Base-by-base conservation (phyloP, 2,797 vertebrate genomes). In the Malurus splendens region DNA sequence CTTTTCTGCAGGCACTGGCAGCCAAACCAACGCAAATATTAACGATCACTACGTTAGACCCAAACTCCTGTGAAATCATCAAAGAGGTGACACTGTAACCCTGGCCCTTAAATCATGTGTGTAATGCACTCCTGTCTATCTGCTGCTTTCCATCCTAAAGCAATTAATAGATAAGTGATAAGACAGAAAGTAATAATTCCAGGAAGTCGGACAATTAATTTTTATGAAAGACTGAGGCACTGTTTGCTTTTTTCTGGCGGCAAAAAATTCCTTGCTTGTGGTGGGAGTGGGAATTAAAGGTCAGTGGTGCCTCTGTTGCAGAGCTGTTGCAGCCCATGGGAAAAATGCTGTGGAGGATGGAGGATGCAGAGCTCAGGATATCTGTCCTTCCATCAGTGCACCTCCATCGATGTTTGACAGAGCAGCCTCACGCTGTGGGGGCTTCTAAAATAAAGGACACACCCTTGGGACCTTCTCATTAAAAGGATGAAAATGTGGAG, bases 131-230 rank as follows among this genome's bases (percentile, higher is more conserved):
- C 59, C 77, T 55, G 68, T 19, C 91, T 84, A 36, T 76, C 87
- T 90, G 83, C 88, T 87, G 55, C 94, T 67, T 89, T 94, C 94
- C 92, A 95, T 88, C 96, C 96, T 93, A 94, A 95, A 70, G 93
- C 94, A 97, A 97, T 97, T 96, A 95, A 97, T 95, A 96, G 96
- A 96, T 95, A 96, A 95, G 93, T 52, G 86, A 74, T 83, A 83
- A 67, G 79, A 81, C 27, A 78, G 96, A 96, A 97, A 87, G 94
- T 93, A 92, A 74, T 90, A 94, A 97, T 97, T 96, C 96, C 96
- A 96, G 97, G 97, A 97, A 97, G 96, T 85, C 88, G 57, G 97
- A 92, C 80, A 94, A 96, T 97, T 95, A 82, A 94, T 96, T 96
- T 95, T 80, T 87, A 89, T 82, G 91, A 92, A 96, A n/a, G 78